Base-by-base conservation (phyloP, 2,113 vertebrate species). In the Neotoma lepida region DNA sequence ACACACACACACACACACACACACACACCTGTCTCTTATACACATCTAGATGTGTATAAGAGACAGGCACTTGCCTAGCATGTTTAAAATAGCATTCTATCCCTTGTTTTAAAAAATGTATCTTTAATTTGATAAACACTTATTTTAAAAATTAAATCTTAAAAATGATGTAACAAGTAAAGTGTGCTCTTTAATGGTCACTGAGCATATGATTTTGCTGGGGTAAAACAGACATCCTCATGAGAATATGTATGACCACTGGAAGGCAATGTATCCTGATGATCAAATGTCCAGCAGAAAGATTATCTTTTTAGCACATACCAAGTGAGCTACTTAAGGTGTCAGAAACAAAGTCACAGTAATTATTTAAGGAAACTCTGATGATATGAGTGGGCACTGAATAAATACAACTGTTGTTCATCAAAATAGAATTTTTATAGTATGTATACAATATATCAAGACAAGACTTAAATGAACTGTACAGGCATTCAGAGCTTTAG, bases 351-450 rank as follows among this genome's bases (percentile, higher is more conserved):
- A 26, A 74, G 61, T 46, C 18, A 70, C 2, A 87, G 35, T 35
- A 94, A 56, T 82, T 68, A 26, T 88, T 14, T 77, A 39, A 90
- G 71, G 30, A 28, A 56, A 9, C 1, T 86, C 20, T 88, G 35
- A 74, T 89, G 22, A 93, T 66, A 28, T 80, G 1, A 76, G 20
- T 30, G 41, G 54, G 51, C n/a, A 56, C 4, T 91, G 41, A 92
- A 77, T 85, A 78, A 90, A 76, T 86, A 24, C 7, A 95, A 80
- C 13, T 13, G 30, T n/a, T 93, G n/a, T 66, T 94, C 89, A 76
- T 51, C 64, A n/a, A 28, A 86, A 92, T 5, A 35, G 92, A 1
- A 44, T 41, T 88, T 73, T 95, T 92, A 70, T 7, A 86, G 22
- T 28, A 76, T 66, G 68, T 1, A 70, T 10, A 80, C 70, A 26